Conservation (phyloP, 2,888 invertebrate species). For the Gerris lacustris region DNA sequence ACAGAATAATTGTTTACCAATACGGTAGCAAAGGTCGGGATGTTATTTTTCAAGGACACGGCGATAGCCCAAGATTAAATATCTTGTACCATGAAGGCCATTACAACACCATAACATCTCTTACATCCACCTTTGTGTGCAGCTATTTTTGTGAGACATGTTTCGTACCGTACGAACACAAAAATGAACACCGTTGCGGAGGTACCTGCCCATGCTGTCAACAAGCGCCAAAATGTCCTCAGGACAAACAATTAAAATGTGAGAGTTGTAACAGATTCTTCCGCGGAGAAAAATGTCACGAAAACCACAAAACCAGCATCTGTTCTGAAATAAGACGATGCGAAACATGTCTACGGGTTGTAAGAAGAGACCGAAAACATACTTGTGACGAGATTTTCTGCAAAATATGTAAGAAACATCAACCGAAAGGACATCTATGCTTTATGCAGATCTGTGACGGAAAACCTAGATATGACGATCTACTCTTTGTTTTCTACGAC, state of each 20-base stretch:
- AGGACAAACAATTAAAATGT: background rate
- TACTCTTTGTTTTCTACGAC: too few species aligned
- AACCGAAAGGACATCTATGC: too few species aligned
- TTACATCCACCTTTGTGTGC: background rate
- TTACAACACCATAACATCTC: background rate
- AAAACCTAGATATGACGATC: too few species aligned
- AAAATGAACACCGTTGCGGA: background rate
- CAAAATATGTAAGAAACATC: background rate
- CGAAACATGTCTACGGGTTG: too few species aligned
- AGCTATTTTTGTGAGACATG: background rate
- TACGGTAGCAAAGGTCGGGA: constrained; percentile 11
- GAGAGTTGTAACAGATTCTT: background rate
- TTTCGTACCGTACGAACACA: background rate
- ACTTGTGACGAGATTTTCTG: background rate
- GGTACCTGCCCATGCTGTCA: background rate
- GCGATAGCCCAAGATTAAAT: background rate
- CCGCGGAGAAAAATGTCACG: background rate
- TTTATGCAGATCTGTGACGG: too few species aligned
- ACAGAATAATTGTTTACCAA: constrained; percentile 10
- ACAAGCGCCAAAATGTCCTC: background rate
- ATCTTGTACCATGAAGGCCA: background rate
- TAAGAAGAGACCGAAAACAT: too few species aligned
- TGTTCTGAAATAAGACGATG: too few species aligned
- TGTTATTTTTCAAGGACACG: background rate
- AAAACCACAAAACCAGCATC: background rate